A percentile compares a stretch with the other conserved stretches of the same genome.
Conservation (phyloP, 2,113 vertebrate genomes). For the Enhydra lutris region DNA sequence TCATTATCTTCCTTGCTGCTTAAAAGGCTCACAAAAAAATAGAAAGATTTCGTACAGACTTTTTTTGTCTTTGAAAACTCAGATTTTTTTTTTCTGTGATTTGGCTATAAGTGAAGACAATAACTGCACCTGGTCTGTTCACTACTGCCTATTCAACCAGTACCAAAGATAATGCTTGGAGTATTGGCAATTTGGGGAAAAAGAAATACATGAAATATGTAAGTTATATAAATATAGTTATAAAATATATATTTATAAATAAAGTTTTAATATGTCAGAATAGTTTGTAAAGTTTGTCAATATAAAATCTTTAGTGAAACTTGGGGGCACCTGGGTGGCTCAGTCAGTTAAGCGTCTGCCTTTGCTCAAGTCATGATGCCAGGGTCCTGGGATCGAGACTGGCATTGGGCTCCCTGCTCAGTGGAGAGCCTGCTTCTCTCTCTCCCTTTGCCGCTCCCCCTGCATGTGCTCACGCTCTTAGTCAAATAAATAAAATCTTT, state of each 20-base stretch:
- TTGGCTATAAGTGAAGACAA: neutral
- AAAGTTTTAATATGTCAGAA: neutral
- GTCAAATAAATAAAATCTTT: no score
- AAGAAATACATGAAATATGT: neutral
- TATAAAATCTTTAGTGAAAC: neutral
- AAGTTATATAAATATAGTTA: neutral
- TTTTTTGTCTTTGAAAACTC: neutral
- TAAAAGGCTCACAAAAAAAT: neutral
- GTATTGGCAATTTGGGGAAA: neutral
- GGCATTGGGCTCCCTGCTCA: no score
- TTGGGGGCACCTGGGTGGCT: neutral
- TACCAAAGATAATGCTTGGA: neutral
- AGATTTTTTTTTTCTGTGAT: neutral
- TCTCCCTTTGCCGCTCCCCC: no score
- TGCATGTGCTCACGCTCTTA: no score
- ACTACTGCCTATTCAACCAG: no score
- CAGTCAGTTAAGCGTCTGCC: neutral
- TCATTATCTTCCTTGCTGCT: neutral
- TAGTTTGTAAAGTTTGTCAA: neutral
- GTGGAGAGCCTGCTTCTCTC: no score
- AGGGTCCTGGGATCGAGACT: no score
- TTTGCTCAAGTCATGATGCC: neutral
- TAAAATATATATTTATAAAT: neutral
- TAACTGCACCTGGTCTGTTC: neutral
- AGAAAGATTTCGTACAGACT: neutral